A percentile compares a stretch with the other conserved stretches of the same genome.
phyloP scores from a whole-genome alignment of 2,888 invertebrate species.

The Acronicta alni region DNA sequence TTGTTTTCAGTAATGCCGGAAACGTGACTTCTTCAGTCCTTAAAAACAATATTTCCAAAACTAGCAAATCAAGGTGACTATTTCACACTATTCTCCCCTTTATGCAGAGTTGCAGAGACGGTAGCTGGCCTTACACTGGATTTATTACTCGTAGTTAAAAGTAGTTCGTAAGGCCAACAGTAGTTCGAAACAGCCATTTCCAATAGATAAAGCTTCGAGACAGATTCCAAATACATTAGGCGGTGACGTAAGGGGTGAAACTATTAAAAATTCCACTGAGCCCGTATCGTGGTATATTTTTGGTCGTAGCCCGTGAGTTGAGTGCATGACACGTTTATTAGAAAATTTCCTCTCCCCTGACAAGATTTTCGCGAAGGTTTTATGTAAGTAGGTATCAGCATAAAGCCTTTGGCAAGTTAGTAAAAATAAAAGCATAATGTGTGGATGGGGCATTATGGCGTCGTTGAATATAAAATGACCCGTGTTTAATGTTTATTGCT shows the following conservation, averaged over 20 bases:
- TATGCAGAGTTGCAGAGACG: slow-evolving; percentile 79
- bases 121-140: slow-evolving; percentile 79
- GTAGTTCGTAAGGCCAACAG: slow-evolving; percentile 83
- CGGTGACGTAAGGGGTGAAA: slow-evolving; percentile 74
- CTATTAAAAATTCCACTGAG: slow-evolving; percentile 86
- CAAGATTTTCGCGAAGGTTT: slow-evolving; percentile 52
- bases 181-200: slow-evolving; percentile 87
- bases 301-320: slow-evolving; percentile 63
- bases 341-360: slow-evolving; percentile 66
- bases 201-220: slow-evolving; percentile 86
- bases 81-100: slow-evolving; percentile 66
- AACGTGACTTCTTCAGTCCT: background rate
- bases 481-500: background rate
- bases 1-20: background rate
- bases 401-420: slow-evolving; percentile 35
- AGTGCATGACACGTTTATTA: slow-evolving; percentile 82
- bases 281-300: slow-evolving; percentile 70
- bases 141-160: slow-evolving; percentile 88
- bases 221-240: slow-evolving; percentile 89
- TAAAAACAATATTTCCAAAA: slow-evolving; percentile 31
- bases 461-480: background rate
- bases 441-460: slow-evolving; percentile 3
- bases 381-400: slow-evolving; percentile 52
- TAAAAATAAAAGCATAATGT: slow-evolving; percentile 34
- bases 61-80: slow-evolving; percentile 50